Percentiles rank a stretch among this genome's conserved stretches.
phyloP scores from a whole-genome alignment of 2,797 vertebrate species.

The Sebastes baramenuke region DNA sequence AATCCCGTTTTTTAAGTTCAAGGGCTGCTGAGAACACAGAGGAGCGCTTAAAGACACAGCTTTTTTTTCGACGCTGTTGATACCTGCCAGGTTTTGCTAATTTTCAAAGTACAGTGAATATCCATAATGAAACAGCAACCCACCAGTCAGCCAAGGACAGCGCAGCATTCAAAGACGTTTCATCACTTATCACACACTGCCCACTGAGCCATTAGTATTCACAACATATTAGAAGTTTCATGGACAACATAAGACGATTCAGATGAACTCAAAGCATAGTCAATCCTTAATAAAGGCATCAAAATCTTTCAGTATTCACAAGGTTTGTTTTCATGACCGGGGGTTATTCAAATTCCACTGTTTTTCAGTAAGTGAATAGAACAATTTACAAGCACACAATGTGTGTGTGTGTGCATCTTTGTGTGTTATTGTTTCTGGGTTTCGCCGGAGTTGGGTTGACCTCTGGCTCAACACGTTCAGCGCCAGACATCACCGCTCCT shows the following conservation, averaged over 20 bases:
- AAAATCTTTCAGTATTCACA: slow-evolving; percentile 67
- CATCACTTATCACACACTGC: slow-evolving; percentile 73
- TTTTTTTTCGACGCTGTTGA: slow-evolving; percentile 66
- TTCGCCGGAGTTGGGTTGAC: slow-evolving; percentile 66
- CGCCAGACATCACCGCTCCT: slow-evolving; percentile 69
- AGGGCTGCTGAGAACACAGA: slow-evolving; percentile 73
- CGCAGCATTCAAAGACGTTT: slow-evolving; percentile 68
- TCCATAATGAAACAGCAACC: slow-evolving; percentile 67
- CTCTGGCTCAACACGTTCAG: slow-evolving; percentile 74
- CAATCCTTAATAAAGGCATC: slow-evolving; percentile 71
- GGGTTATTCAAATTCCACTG: slow-evolving; percentile 66
- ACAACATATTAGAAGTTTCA: slow-evolving; percentile 73
- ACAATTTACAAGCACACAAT: slow-evolving; percentile 55
- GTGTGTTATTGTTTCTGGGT: slow-evolving; percentile 70
- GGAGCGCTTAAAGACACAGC: slow-evolving; percentile 62
- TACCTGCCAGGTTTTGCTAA: slow-evolving; percentile 78
- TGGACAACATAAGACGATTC: slow-evolving; percentile 68
- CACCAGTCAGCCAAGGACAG: slow-evolving; percentile 75
- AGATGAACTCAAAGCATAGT: slow-evolving; percentile 65
- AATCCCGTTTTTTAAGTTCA: slow-evolving; percentile 68
- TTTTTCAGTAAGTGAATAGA: slow-evolving; percentile 54
- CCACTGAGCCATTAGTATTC: slow-evolving; percentile 74
- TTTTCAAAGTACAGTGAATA: slow-evolving; percentile 75
- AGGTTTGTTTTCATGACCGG: slow-evolving; percentile 74
- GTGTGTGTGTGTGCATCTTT: slow-evolving; percentile 11